Conservation (phyloP, 2,113 vertebrate species). For the Ahaetulla prasina region DNA sequence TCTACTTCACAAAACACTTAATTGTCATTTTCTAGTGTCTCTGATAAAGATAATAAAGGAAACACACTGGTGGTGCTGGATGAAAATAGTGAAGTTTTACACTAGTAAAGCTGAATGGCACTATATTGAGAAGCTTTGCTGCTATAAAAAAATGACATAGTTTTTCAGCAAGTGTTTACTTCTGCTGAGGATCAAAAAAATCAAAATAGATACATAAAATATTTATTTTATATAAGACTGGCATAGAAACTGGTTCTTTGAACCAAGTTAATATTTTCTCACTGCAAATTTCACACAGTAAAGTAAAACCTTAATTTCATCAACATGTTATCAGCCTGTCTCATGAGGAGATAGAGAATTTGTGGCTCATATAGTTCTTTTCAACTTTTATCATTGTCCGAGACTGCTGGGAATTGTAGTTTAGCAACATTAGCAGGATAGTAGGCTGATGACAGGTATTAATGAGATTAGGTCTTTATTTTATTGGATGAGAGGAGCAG, state of each 20-base stretch:
- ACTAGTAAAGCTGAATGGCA: neutral
- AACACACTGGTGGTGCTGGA: neutral
- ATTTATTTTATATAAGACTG: neutral
- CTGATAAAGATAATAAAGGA: neutral
- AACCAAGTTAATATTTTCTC: neutral
- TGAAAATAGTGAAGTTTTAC: neutral
- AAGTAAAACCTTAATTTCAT: neutral
- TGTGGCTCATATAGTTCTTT: neutral
- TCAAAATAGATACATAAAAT: neutral
- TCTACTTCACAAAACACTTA: neutral
- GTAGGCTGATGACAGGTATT: neutral
- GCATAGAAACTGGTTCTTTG: neutral
- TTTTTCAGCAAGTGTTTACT: neutral
- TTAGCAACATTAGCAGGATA: neutral
- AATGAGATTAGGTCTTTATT: neutral
- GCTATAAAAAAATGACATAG: neutral
- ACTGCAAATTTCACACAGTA: neutral
- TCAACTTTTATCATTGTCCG: neutral
- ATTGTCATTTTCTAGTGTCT: neutral
- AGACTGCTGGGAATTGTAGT: neutral
- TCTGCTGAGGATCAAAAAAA: neutral
- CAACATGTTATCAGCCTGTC: neutral
- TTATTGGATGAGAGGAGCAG: neutral
- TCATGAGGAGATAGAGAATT: neutral
- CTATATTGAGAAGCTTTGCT: neutral